A percentile compares a stretch with the other conserved stretches of the same genome.
Conservation (phyloP, 2,797 vertebrate genomes). For the Syngnathus rostellatus region DNA sequence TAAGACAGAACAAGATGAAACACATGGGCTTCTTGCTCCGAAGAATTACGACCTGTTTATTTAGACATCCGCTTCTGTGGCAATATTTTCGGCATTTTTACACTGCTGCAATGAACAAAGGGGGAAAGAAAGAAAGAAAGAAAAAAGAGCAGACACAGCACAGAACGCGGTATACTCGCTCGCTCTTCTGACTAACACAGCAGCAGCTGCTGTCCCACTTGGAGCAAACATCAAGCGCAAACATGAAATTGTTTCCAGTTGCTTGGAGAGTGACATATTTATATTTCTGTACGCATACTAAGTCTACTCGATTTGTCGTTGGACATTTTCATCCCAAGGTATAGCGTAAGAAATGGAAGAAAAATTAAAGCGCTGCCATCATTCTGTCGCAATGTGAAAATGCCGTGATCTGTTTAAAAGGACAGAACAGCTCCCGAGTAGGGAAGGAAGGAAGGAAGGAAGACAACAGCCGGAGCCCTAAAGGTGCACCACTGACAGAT, state of each 20-base stretch:
- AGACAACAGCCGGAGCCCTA: slow-evolving; percentile 36
- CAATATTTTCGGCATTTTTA: not conserved
- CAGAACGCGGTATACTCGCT: no score
- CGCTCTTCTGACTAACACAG: no score
- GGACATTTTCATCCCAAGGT: no score
- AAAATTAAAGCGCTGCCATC: not conserved
- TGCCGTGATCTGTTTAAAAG: not conserved
- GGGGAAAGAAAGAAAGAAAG: not conserved
- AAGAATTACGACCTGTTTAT: not conserved
- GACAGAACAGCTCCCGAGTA: not conserved
- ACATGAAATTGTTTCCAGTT: no score
- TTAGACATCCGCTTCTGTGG: not conserved
- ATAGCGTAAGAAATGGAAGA: no score
- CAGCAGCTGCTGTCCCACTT: no score
- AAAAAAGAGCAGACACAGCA: no score
- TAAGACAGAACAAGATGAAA: not conserved
- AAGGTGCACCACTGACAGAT: slow-evolving; percentile 53
- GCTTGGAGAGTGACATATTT: no score
- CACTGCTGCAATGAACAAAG: not conserved
- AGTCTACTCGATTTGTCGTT: no score
- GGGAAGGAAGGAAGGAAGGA: slow-evolving; percentile 8
- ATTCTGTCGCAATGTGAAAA: not conserved
- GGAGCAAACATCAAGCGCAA: no score
- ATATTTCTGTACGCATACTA: no score
- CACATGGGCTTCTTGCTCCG: not conserved